Evolutionary conservation across 2,113 vertebrate genomes (phyloP), one percentile per base, ranked within the genome.

Genomic region (Nettapus auritus): DNA sequence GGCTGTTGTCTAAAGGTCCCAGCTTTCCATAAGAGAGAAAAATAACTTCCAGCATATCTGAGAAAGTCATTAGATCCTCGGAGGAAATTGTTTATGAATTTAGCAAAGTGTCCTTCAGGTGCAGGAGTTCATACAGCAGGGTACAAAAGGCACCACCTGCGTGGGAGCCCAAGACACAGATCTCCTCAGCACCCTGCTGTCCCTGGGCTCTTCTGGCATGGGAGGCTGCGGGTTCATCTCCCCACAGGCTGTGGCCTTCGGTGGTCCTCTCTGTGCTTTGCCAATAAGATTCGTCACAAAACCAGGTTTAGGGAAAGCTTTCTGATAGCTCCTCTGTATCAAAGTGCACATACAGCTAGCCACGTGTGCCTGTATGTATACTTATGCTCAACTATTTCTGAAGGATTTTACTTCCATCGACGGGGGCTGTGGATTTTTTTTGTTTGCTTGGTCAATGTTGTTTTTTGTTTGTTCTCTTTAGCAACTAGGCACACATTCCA

Each of bases 291-390:
- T 53, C 55, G 55, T 12, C 48, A 14, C 59, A 48, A 66, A 87
- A n/a, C 8, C 21, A 62, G 60, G 38, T 8, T 16, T 4, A 44
- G 13, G 55, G 40, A 62, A 84, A 69, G 57, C 29, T 36, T 81
- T 18, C 53, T 6, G 68, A 44, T 2, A 23, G 53, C 55, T 83
- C 38, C 57, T 81, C 63, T 28, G 3, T 23, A 18, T 48, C 46
- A 22, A 9, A 48, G 38, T 1, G 5, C 4, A 17, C 6, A 5
- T 4, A 21, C 0, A 3, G 31, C 28, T 50, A 56, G 11, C 0
- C 0, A 64, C 48, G 38, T 2, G 2, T 17, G 42, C 15, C 59
- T 23, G 26, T 4, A 6, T 1, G 3, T 20, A 26, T 12, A 13
- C 14, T 15, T 3, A 17, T 10, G 19, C 4, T 5, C 44, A 18